phyloP scores from a whole-genome alignment of 2,113 vertebrate genomes.

The Plestiodon gilberti region DNA sequence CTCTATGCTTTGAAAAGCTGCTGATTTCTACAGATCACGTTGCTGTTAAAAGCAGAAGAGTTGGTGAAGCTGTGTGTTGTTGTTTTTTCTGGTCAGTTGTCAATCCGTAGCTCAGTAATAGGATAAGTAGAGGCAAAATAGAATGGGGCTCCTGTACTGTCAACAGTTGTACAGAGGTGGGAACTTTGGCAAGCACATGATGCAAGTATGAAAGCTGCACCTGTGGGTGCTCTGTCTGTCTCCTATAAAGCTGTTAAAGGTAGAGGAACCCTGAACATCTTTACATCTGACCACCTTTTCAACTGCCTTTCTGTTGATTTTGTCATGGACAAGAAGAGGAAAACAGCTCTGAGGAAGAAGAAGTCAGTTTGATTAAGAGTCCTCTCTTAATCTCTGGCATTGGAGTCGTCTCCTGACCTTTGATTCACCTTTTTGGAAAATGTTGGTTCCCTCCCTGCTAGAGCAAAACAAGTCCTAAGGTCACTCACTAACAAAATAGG shows the following conservation, averaged over 20 bases:
- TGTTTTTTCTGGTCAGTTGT: not conserved
- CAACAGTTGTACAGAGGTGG: not conserved
- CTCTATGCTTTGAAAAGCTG: not conserved
- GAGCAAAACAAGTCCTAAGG: no score
- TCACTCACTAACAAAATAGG: no score
- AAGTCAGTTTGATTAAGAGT: no score
- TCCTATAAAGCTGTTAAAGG: not conserved
- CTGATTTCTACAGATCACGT: not conserved
- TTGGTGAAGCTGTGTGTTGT: not conserved
- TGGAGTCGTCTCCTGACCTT: no score
- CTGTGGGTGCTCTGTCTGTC: not conserved
- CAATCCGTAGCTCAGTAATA: not conserved
- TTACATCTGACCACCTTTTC: not conserved
- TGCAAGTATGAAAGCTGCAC: not conserved
- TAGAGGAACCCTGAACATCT: not conserved
- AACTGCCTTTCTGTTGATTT: not conserved
- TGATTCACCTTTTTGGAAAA: no score
- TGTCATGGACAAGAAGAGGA: not conserved
- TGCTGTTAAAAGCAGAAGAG: not conserved
- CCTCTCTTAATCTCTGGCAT: no score
- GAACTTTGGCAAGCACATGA: not conserved
- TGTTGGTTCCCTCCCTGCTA: no score
- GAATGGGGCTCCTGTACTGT: not conserved
- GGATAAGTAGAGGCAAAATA: not conserved
- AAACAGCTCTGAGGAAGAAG: no score